These are phyloP conservation scores for Platichthys flesus DNA, from an alignment of 2,113 vertebrate genomes.

Conservation along the genomic window DNA sequence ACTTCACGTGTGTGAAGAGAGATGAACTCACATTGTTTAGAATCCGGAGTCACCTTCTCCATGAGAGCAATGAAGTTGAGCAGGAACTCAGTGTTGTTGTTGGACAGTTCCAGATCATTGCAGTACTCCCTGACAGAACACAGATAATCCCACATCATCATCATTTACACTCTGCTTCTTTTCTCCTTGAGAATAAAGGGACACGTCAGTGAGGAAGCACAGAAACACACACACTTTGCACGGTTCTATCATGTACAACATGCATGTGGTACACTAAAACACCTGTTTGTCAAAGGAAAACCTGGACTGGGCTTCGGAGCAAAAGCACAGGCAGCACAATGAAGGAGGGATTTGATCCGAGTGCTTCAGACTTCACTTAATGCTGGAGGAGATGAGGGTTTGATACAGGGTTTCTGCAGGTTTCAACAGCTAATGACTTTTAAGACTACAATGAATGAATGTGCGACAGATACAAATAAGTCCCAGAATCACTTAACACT, in stretches of 20 bases:
- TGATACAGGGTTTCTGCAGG: neutral
- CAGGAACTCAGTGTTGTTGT: constrained; percentile 99
- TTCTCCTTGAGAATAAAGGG: neutral
- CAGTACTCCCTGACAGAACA: constrained; percentile 95
- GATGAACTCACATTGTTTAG: constrained; percentile 93
- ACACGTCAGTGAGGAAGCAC: constrained; percentile 21
- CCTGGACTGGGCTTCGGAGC: constrained; percentile 17
- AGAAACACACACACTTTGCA: constrained; percentile 13
- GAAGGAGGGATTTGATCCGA: constrained; percentile 24
- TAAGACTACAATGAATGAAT: no score
- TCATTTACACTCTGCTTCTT: constrained; percentile 17
- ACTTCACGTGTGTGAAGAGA: neutral
- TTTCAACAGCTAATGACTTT: no score
- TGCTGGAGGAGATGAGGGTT: constrained; percentile 9
- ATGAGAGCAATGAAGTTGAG: constrained; percentile 98
- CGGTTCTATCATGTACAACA: constrained; percentile 21
- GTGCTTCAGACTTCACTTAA: constrained; percentile 22
- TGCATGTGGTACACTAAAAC: constrained; percentile 34
- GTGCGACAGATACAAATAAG: no score
- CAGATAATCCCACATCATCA: constrained; percentile 9
- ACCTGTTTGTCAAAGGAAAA: no score
- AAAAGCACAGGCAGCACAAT: constrained; percentile 28
- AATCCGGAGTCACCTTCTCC: constrained; percentile 99
- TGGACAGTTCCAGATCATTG: constrained; percentile 96
- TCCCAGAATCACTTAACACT: neutral